These are phyloP conservation scores for Chaetops frenatus DNA, from an alignment of 2,113 vertebrate species.

Conservation along the genomic window DNA sequence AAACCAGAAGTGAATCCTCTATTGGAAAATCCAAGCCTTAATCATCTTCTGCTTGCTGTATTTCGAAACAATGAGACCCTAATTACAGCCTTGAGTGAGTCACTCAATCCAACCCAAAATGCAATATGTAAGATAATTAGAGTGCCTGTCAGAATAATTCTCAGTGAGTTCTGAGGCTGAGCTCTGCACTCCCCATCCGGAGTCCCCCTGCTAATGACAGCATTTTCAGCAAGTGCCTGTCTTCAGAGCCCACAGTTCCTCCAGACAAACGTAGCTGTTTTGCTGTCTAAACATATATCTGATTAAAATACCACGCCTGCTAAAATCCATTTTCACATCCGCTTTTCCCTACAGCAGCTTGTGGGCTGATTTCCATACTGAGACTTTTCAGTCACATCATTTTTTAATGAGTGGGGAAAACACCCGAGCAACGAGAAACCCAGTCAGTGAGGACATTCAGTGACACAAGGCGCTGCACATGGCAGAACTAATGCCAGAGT, in stretches of 20 bases:
- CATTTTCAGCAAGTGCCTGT: background rate
- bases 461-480: rapidly evolving
- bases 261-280: background rate
- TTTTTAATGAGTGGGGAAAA: background rate
- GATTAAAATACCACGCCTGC: background rate
- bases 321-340: background rate
- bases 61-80: conserved; percentile 26
- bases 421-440: background rate
- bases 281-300: background rate
- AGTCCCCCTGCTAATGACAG: conserved; percentile 28
- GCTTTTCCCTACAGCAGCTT: background rate
- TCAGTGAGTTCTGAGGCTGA: conserved; percentile 10
- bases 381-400: background rate
- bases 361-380: background rate
- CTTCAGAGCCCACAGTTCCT: background rate
- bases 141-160: conserved; percentile 44
- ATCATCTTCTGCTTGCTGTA: background rate
- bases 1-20: background rate
- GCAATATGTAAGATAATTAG: conserved; percentile 8
- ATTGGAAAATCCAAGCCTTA: background rate
- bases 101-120: background rate
- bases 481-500: background rate
- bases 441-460: background rate
- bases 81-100: background rate
- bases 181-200: background rate